Evolutionary conservation across 2,888 invertebrate genomes (phyloP), one percentile per base, ranked within the genome.

Genomic region (Erebia epiphron): DNA sequence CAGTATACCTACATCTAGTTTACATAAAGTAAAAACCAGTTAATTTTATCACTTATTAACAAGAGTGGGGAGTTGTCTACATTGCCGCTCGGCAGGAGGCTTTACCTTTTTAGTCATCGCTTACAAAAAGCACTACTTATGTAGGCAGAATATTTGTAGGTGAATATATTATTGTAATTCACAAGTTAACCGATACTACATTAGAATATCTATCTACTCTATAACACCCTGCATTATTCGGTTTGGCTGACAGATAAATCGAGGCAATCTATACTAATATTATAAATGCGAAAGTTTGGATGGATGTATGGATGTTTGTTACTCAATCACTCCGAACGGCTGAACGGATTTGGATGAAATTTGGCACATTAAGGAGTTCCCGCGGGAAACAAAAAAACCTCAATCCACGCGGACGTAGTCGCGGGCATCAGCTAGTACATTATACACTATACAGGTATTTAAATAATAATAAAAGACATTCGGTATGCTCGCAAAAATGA

Each of bases 21-120:
- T 18, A 43, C 43, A 61, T 61, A 61, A 61, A 16, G 61, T 43
- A 43, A 63, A 62, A 63, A 60, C 62, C 21, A 63, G 49, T 43
- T 18, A 61, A 26, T 11, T 61, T 10, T 41, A 61, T n/a, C 43
- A 41, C 61, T 16, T 16, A 26, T 43, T 43, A 16, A 60, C 60
- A 16, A 60, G 50, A 26, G 62, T 50, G 62, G 62, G 50, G 62
- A 63, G 21, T n/a, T 63, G 16, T 26, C 26, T 26, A 50, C 21
- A 63, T 63, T 50, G 18, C 41, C 3, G 16, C 64, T 54, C 64
- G 18, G 16, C 64, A 18, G 54, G 52, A n/a, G 16, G 8, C 54
- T 52, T 35, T 50, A 54, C 52, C 64, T 35, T 64, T 54, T 54
- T 54, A 13, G 50, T 50, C 26, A 1, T 13, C 5, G 16, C 41